A percentile compares a stretch with the other conserved stretches of the same genome.
phyloP scores from a whole-genome alignment of 2,888 invertebrate genomes.

The Hydropsyche betteni region DNA sequence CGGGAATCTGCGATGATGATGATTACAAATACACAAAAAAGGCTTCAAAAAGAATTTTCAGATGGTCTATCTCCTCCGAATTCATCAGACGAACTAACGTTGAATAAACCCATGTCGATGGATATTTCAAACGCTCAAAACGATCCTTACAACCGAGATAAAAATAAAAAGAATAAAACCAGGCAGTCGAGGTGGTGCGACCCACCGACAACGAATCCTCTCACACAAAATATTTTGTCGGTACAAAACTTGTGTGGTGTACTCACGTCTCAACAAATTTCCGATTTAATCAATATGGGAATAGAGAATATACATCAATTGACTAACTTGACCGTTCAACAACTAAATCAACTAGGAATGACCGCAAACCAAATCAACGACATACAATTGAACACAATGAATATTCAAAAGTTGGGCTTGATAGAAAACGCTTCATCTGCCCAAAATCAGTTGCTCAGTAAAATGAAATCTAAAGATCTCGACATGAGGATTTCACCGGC shows the following conservation, averaged over 20 bases:
- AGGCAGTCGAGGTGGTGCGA: slow-evolving; percentile 66
- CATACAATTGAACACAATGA: slow-evolving; percentile 70
- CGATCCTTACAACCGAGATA: slow-evolving; percentile 54
- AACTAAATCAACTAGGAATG: slow-evolving; percentile 69
- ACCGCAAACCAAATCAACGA: slow-evolving; percentile 70
- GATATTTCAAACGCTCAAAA: slow-evolving; percentile 25
- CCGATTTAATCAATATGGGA: slow-evolving; percentile 69
- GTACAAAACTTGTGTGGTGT: slow-evolving; percentile 69
- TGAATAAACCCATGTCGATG: background rate
- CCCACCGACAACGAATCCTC: slow-evolving; percentile 56
- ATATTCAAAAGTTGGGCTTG: slow-evolving; percentile 67
- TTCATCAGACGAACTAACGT: slow-evolving; percentile 15
- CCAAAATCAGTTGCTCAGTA: slow-evolving; percentile 52
- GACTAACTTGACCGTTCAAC: slow-evolving; percentile 69
- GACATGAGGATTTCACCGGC: slow-evolving; percentile 61
- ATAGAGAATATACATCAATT: slow-evolving; percentile 71
- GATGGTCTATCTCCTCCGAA: background rate
- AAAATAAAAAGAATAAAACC: slow-evolving; percentile 62
- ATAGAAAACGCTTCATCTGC: slow-evolving; percentile 57
- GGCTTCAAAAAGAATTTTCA: slow-evolving; percentile 53
- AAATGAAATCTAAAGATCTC: slow-evolving; percentile 59
- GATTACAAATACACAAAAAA: slow-evolving; percentile 63
- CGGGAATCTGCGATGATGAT: slow-evolving; percentile 77
- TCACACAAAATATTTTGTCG: slow-evolving; percentile 62
- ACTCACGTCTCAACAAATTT: slow-evolving; percentile 67